Percentiles rank a stretch among this genome's conserved stretches.
phyloP scores from a whole-genome alignment of 2,113 vertebrate genomes.

The Gnathonemus longibarbis region DNA sequence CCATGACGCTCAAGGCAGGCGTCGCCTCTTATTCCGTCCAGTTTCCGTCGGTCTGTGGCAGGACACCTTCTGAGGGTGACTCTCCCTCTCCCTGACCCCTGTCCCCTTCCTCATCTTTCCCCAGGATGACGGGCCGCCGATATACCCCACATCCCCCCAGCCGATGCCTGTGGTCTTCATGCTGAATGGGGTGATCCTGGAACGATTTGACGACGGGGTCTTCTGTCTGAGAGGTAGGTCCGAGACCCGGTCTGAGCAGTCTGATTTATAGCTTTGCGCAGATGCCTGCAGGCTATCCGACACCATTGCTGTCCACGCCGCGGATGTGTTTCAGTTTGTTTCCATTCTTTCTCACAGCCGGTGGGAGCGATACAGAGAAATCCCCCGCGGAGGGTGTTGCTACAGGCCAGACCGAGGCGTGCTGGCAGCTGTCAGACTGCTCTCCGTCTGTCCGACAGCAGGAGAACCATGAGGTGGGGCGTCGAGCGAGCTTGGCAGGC shows the following conservation, averaged over 20 bases:
- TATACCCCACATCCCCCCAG: slow-evolving; percentile 84
- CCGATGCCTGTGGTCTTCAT: slow-evolving; percentile 73
- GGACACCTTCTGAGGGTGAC: not conserved
- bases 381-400: not conserved
- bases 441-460: slow-evolving; percentile 26
- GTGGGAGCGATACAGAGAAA: slow-evolving; percentile 23
- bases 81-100: not conserved
- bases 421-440: slow-evolving; percentile 5
- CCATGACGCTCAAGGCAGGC: slow-evolving; percentile 74
- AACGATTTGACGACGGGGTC: slow-evolving; percentile 74
- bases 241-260: no score
- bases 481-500: not conserved
- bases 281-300: not conserved
- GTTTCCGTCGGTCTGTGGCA: not conserved
- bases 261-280: not conserved
- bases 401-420: slow-evolving; percentile 19
- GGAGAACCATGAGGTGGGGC: slow-evolving; percentile 40
- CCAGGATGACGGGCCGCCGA: slow-evolving; percentile 80
- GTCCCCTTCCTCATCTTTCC: slow-evolving; percentile 19
- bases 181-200: slow-evolving; percentile 70
- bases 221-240: slow-evolving; percentile 75
- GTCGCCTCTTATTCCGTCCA: not conserved
- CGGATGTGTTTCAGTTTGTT: not conserved
- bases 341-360: slow-evolving; percentile 31
- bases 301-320: not conserved